phyloP scores from a whole-genome alignment of 2,888 invertebrate species.

The Amphipyra tragopoginis region DNA sequence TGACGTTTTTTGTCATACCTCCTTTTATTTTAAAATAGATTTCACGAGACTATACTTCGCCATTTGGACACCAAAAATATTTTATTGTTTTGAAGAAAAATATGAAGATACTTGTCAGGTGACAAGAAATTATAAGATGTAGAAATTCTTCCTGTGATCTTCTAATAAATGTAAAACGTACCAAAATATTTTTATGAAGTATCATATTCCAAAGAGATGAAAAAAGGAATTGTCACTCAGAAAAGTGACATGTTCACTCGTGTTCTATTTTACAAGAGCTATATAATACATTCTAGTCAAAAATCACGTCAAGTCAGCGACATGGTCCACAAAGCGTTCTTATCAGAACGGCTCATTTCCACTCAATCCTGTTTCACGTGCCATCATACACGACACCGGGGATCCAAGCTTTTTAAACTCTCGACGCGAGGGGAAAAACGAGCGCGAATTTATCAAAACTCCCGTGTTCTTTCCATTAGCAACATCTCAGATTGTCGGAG shows the following conservation, averaged over 20 bases:
- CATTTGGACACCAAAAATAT: background rate
- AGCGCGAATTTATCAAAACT: conserved; percentile 83
- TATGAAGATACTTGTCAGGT: background rate
- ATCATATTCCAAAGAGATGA: too few species aligned
- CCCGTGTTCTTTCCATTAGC: conserved; percentile 86
- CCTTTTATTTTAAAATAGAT: conserved; percentile 16
- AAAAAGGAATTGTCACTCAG: too few species aligned
- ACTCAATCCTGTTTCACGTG: conserved; percentile 78
- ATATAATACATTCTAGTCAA: conserved; percentile 25
- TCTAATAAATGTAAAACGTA: too few species aligned
- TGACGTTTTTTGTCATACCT: conserved; percentile 48
- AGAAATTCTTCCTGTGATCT: too few species aligned
- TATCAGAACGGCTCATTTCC: conserved; percentile 84
- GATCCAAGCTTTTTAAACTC: conserved; percentile 75
- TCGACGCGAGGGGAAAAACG: conserved; percentile 69
- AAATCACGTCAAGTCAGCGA: conserved; percentile 52
- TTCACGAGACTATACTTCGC: conserved; percentile 8
- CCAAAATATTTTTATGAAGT: too few species aligned
- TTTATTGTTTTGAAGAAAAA: background rate
- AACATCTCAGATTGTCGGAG: conserved; percentile 85
- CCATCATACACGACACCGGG: conserved; percentile 69
- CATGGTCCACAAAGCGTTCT: conserved; percentile 68
- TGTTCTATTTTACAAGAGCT: conserved; percentile 13
- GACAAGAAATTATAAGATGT: too few species aligned
- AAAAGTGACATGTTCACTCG: conserved; percentile 1